Evolutionary conservation across 2,797 vertebrate genomes (phyloP), one percentile per base, ranked within the genome.

Genomic region (Micromesistius poutassou): DNA sequence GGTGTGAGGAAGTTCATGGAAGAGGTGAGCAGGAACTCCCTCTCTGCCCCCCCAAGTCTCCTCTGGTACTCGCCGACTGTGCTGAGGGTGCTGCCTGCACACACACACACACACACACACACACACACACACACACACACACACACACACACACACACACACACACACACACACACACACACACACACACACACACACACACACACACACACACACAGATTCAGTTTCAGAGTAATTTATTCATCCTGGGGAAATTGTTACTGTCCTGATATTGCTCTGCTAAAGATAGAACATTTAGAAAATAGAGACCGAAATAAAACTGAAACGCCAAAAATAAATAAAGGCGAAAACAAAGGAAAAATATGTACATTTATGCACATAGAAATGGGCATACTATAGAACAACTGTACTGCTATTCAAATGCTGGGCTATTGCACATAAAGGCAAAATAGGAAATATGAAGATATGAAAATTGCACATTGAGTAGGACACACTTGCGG

Each of bases 1-100:
- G 98, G 98, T 0, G 95, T 96, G 81, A 99, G 96, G 89, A 99
- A 98, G 83, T 92, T 95, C 84, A 95, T 81, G 12, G 96, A 95
- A 0, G 97, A 94, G 0, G 94, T 93, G 40, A 96, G 97, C 83
- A 99, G 95, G 82, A 98, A 96, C 74, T 98, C 97, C 0, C 96
- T 89, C 80, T 99, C 97, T 0, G 96, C 96, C 0, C 93, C 93
- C 3, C 98, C 98, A 28, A 99, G 89, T 79, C 90, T 94, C 84
- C 91, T 96, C 85, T 99, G 95, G 2, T 95, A 96, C 78, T 97
- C 97, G 0, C 96, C 97, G 5, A 98, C 97, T 66, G 95, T 98
- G 84, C 95, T 94, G 80, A 99, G 93, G 4, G 98, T 93, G 0
- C 77, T 88, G 42, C 92, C 92, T 93, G 30, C n/a, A 42, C 1